Evolutionary conservation across 2,113 vertebrate species (phyloP).

Genomic region (Tautogolabrus adspersus): DNA sequence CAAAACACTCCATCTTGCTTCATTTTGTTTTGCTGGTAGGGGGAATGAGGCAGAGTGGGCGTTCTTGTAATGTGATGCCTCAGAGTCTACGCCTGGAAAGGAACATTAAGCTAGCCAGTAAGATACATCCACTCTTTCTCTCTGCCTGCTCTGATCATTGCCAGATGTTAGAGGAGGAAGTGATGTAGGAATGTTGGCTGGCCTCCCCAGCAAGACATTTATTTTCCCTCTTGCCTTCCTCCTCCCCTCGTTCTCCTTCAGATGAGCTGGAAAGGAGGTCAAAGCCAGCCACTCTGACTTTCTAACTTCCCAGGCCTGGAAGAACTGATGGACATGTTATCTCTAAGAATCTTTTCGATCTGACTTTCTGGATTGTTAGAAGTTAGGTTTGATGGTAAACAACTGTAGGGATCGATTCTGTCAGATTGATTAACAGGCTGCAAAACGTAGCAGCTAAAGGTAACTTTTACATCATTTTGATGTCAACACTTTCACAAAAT

Average conservation of each 20-base stretch:
- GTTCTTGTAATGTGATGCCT: constrained; percentile 57
- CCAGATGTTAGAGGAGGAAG: constrained; percentile 86
- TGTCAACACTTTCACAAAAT: background rate
- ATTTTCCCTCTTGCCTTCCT: constrained; percentile 53
- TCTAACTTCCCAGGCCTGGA: constrained; percentile 45
- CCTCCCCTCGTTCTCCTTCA: constrained; percentile 53
- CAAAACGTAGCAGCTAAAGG: background rate
- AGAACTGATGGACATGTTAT: constrained; percentile 18
- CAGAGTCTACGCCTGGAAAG: constrained; percentile 46
- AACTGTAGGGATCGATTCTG: background rate
- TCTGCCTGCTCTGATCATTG: constrained; percentile 74
- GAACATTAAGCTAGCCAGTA: constrained; percentile 41
- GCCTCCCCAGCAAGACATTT: constrained; percentile 62
- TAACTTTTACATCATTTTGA: background rate
- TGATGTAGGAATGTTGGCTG: constrained; percentile 77
- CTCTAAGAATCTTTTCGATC: background rate
- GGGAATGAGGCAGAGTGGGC: constrained; percentile 50
- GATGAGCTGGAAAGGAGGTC: constrained; percentile 78
- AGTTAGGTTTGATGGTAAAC: background rate
- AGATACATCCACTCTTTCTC: constrained; percentile 56
- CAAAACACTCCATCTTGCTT: constrained; percentile 31
- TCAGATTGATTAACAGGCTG: constrained; percentile 1
- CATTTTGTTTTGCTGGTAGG: constrained; percentile 43
- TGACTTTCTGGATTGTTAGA: background rate
- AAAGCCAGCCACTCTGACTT: constrained; percentile 66